These are phyloP conservation scores for Neotragus moschatus DNA, from an alignment of 2,113 vertebrate genomes.

Conservation along the genomic window DNA sequence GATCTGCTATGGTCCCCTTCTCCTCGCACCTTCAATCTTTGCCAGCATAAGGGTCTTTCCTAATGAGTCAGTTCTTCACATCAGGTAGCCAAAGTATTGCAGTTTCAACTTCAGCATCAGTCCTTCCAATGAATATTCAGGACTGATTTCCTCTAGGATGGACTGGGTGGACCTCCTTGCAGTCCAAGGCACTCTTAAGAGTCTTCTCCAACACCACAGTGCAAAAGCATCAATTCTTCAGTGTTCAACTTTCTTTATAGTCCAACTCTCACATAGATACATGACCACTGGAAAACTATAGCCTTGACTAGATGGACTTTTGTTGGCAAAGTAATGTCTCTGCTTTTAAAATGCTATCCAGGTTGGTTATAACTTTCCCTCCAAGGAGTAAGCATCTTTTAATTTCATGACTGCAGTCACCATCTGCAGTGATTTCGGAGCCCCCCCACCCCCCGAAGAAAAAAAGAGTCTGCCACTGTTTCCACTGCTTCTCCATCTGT, in stretches of 20 bases:
- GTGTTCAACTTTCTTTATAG: neutral
- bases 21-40: neutral
- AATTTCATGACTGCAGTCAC: neutral
- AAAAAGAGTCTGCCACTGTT: neutral
- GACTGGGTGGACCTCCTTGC: neutral
- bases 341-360: neutral
- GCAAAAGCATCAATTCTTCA: neutral
- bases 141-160: neutral
- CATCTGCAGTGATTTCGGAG: neutral
- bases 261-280: neutral
- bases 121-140: neutral
- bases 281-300: neutral
- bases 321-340: neutral
- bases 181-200: neutral
- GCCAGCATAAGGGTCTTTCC: neutral
- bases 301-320: neutral
- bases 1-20: fast-evolving
- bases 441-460: fast-evolving
- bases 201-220: neutral
- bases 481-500: neutral
- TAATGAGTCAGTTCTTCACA: neutral
- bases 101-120: neutral
- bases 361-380: neutral
- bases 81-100: neutral
- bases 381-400: neutral